phyloP scores from a whole-genome alignment of 2,888 invertebrate genomes.

The Drosophila kuntzei region DNA sequence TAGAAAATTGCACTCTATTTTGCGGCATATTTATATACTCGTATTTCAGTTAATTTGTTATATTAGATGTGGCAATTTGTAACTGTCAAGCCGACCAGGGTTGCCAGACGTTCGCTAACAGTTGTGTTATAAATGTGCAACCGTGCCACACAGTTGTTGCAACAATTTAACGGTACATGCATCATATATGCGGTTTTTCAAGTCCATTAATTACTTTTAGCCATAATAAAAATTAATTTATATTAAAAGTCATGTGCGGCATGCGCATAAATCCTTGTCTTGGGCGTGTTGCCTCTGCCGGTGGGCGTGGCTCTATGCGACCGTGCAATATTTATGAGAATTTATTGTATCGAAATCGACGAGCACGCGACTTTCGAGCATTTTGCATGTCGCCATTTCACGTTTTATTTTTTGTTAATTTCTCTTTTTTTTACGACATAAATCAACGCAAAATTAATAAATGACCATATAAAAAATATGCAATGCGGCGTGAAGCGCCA shows the following conservation, averaged over 20 bases:
- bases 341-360: conserved; percentile 76
- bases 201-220: conserved; percentile 79
- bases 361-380: conserved; percentile 68
- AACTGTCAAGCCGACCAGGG: conserved; percentile 11
- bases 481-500: conserved; percentile 58
- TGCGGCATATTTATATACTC: not conserved
- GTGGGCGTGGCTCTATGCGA: conserved; percentile 30
- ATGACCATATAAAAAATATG: conserved; percentile 52
- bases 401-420: conserved; percentile 7
- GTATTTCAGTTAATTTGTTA: conserved; percentile 3
- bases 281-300: conserved; percentile 44
- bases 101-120: conserved; percentile 19
- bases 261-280: conserved; percentile 76
- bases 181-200: conserved; percentile 68
- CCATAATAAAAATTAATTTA: conserved; percentile 80
- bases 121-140: conserved; percentile 31
- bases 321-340: conserved; percentile 69
- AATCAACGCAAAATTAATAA: conserved; percentile 75
- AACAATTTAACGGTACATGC: conserved; percentile 65
- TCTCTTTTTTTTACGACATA: conserved; percentile 44
- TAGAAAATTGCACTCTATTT: not conserved
- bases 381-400: conserved; percentile 49
- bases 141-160: conserved; percentile 39
- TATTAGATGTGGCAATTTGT: conserved; percentile 8
- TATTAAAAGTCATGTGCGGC: conserved; percentile 76